Evolutionary conservation across 2,113 vertebrate genomes (phyloP), one percentile per base, ranked within the genome.

Genomic region (Syngnathus typhle): DNA sequence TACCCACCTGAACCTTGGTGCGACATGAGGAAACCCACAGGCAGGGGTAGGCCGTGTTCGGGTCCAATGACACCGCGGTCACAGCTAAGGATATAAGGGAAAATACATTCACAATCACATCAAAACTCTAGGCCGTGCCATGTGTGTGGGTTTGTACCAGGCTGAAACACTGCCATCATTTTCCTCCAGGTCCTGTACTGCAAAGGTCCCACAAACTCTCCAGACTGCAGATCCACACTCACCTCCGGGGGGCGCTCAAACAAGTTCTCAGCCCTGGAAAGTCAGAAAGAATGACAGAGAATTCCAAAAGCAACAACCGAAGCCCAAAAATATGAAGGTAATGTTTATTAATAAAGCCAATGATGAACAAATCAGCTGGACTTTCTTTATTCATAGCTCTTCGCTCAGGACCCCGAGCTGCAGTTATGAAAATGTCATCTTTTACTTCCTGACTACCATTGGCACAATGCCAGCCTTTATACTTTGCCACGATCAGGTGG

Each of bases 31-130:
- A 94, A 21, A 95, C 84, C 39, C 89, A 70, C 49, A 95, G 86
- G 51, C 90, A 89, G 38, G 94, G 93, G 78, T 94, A 93, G 60
- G 94, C 94, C 0, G 93, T 91, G 78, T 91, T 80, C 0, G 89
- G 89, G 72, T 94, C 89, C 0, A 94, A 89, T 43, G 89, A 91
- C 80, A 95, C 83, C 1, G 0, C 73, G 41, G 80, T 51, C 39
- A 87, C 32, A 23, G 67, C 89, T 91, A 58, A n/a, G 18, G 64
- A 43, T 49, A 18, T 9, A n/a, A 16, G 59, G 32, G 36, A 60
- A 37, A 66, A 43, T 5, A 37, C 10, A 16, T 21, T 62, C 37
- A 21, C 60, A 13, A 19, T 44, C 1, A 6, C 37, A 63, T 8
- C n/a, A 8, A 46, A 46, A 43, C 19, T 16, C 21, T 46, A 46